Evolutionary conservation across 2,888 invertebrate species (phyloP).

Genomic region (Caenorhabditis sp.): DNA sequence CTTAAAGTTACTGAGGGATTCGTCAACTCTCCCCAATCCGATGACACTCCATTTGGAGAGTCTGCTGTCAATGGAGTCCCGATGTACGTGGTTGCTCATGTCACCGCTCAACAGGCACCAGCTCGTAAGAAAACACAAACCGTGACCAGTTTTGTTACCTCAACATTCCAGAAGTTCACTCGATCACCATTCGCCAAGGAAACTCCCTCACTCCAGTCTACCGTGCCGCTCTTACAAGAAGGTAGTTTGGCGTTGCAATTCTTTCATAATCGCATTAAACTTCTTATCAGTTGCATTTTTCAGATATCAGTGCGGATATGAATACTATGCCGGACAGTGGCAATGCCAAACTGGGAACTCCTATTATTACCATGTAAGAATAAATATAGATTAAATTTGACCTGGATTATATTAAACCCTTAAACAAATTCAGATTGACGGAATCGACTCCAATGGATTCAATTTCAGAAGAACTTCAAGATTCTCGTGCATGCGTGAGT

Average conservation of each 20-base stretch:
- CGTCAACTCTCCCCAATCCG: constrained; percentile 65
- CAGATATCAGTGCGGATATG: constrained; percentile 72
- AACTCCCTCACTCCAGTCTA: constrained; percentile 62
- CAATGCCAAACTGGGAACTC: constrained; percentile 64
- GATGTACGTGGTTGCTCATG: constrained; percentile 72
- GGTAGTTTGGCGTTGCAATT: constrained; percentile 32
- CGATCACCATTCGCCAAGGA: constrained; percentile 69
- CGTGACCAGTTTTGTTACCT: neutral
- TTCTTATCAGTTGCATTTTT: constrained; percentile 34
- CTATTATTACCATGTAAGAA: constrained; percentile 64
- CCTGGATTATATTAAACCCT: too few species aligned
- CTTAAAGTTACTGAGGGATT: constrained; percentile 67
- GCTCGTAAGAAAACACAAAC: constrained; percentile 55
- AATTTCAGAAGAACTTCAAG: constrained; percentile 73
- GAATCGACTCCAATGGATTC: constrained; percentile 72
- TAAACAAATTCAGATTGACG: constrained; percentile 75
- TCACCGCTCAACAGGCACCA: constrained; percentile 62
- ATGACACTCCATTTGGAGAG: constrained; percentile 66
- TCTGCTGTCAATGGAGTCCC: constrained; percentile 62
- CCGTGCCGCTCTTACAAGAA: constrained; percentile 65
- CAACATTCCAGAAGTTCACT: constrained; percentile 63
- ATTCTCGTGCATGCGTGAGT: constrained; percentile 73
- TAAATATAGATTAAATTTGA: too few species aligned
- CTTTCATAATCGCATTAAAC: constrained; percentile 30
- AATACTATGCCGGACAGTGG: constrained; percentile 77